Percentiles rank a stretch among this genome's conserved stretches.
These are phyloP conservation scores for Papilio polyxenes DNA, from an alignment of 1,140 invertebrate genomes.

Conservation along the genomic window DNA sequence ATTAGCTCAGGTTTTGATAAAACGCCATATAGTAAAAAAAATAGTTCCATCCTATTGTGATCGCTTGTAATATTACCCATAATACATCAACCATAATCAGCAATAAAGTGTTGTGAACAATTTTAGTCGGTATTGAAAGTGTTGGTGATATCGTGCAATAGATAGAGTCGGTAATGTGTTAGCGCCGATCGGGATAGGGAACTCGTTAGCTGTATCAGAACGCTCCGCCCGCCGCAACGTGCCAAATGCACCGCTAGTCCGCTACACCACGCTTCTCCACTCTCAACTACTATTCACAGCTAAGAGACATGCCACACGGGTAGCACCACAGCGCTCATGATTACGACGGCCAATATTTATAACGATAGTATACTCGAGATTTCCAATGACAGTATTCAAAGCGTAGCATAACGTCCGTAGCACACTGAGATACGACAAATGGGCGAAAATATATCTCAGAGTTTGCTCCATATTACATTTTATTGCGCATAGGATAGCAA, in stretches of 20 bases:
- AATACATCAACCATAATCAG: background rate
- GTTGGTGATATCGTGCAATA: slow-evolving; percentile 10
- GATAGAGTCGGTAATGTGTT: slow-evolving; percentile 30
- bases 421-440: no score
- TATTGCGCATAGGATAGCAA: no score
- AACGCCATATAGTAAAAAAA: background rate
- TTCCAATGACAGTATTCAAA: background rate
- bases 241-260: slow-evolving; percentile 23
- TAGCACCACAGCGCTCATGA: background rate
- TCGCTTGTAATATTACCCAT: background rate
- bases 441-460: no score
- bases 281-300: slow-evolving; percentile 1
- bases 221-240: background rate
- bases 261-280: background rate
- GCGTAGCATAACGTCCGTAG: background rate
- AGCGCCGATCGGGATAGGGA: slow-evolving; percentile 7
- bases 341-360: background rate
- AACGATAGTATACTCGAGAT: no score
- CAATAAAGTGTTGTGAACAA: slow-evolving; percentile 17
- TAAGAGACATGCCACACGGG: background rate
- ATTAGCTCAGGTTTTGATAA: background rate
- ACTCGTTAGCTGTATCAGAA: slow-evolving; percentile 18
- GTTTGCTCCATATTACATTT: no score
- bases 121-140: background rate
- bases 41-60: background rate